A percentile compares a stretch with the other conserved stretches of the same genome.
These are phyloP conservation scores for Eupithecia insigniata DNA, from an alignment of 2,888 invertebrate species.

Conservation along the genomic window DNA sequence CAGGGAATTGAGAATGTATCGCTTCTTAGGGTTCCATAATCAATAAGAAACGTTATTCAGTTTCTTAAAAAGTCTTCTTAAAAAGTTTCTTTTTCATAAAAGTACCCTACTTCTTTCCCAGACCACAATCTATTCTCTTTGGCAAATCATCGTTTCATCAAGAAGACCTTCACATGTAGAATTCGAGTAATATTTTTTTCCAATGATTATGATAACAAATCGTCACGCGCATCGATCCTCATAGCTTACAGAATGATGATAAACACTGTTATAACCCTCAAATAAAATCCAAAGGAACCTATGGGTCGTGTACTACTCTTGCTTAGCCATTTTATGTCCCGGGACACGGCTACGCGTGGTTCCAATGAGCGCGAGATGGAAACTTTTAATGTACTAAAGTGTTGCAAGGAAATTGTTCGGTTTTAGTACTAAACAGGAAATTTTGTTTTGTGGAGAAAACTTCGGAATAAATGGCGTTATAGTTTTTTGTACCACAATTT, in stretches of 20 bases:
- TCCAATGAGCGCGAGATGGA: slow-evolving; percentile 18
- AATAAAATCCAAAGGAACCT: neutral
- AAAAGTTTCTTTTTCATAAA: neutral
- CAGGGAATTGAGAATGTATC: slow-evolving; percentile 26
- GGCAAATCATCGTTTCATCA: neutral
- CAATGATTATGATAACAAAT: neutral
- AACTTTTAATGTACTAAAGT: slow-evolving; percentile 23
- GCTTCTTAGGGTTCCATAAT: slow-evolving; percentile 18
- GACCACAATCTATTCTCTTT: neutral
- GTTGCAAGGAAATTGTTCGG: slow-evolving; percentile 15
- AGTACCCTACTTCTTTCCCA: neutral
- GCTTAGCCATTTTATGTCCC: neutral
- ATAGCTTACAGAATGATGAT: neutral
- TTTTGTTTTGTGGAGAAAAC: neutral
- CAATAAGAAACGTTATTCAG: neutral
- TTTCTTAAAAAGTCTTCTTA: too few species aligned
- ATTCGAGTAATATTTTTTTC: too few species aligned
- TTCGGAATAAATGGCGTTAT: neutral
- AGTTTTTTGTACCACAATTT: neutral
- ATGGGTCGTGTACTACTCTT: neutral
- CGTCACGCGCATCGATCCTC: neutral
- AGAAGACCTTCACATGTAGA: too few species aligned
- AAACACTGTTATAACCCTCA: neutral
- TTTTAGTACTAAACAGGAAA: neutral
- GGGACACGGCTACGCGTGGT: slow-evolving; percentile 13